phyloP scores from a whole-genome alignment of 1,140 invertebrate genomes.

The Laodelphax striatellus region DNA sequence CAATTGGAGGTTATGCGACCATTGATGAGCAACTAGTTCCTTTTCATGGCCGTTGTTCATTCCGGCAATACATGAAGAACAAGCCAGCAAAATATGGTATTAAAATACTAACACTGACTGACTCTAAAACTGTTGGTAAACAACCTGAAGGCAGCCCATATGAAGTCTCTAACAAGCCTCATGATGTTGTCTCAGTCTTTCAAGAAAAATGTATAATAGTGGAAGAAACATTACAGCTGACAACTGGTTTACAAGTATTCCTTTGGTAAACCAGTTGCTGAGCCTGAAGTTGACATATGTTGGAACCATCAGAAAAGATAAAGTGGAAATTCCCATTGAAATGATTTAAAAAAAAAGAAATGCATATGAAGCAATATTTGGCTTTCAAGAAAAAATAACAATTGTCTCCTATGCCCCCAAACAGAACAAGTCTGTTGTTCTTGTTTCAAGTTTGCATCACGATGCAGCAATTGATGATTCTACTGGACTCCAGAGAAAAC shows the following conservation, averaged over 20 bases:
- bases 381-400: not conserved
- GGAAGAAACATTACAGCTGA: constrained; percentile 30
- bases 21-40: constrained; percentile 29
- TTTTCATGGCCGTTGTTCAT: constrained; percentile 30
- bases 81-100: constrained; percentile 31
- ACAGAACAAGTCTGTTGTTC: constrained; percentile 11
- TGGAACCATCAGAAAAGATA: constrained; percentile 25
- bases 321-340: no score
- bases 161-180: constrained; percentile 21
- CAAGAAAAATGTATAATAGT: constrained; percentile 27
- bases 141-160: constrained; percentile 27
- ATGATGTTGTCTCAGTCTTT: constrained; percentile 26
- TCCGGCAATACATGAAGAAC: constrained; percentile 31
- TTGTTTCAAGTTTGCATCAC: constrained; percentile 27
- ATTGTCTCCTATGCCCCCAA: constrained; percentile 27
- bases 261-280: constrained; percentile 25
- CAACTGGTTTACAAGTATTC: constrained; percentile 30
- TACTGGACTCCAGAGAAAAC: constrained; percentile 21
- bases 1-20: constrained; percentile 16
- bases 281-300: constrained; percentile 28
- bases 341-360: not conserved
- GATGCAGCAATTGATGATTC: constrained; percentile 15
- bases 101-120: constrained; percentile 28
- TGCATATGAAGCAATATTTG: not conserved
- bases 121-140: constrained; percentile 23